These are phyloP conservation scores for Microctonus brassicae DNA, from an alignment of 2,888 invertebrate genomes.

Conservation along the genomic window DNA sequence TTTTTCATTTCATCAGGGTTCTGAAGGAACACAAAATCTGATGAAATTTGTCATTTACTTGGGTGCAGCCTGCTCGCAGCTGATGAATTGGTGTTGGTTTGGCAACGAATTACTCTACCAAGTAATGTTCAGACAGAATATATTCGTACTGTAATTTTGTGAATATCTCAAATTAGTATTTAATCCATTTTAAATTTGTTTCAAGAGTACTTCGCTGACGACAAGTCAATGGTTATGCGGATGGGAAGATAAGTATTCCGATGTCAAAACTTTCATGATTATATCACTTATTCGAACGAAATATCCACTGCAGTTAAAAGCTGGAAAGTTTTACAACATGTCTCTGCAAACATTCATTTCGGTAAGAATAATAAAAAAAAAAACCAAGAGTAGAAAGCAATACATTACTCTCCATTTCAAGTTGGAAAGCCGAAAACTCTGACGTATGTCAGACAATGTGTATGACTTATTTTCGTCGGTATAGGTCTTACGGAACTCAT, in stretches of 20 bases:
- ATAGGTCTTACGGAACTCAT: constrained; percentile 55
- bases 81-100: constrained; percentile 56
- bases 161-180: too few species aligned
- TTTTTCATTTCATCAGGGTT: constrained; percentile 44
- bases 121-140: constrained; percentile 42
- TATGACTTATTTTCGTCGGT: constrained; percentile 21
- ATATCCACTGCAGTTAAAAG: constrained; percentile 49
- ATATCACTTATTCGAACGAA: constrained; percentile 49
- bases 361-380: constrained; percentile 40
- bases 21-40: constrained; percentile 49
- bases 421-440: background rate
- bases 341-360: constrained; percentile 54
- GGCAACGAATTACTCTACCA: constrained; percentile 55
- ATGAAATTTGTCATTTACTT: constrained; percentile 54
- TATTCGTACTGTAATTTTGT: too few species aligned
- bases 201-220: constrained; percentile 41
- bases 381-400: background rate
- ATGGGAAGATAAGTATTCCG: constrained; percentile 48
- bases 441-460: background rate
- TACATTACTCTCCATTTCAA: background rate
- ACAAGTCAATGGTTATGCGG: constrained; percentile 53
- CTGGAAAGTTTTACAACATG: constrained; percentile 53
- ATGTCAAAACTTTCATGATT: constrained; percentile 44
- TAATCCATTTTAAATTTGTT: background rate
- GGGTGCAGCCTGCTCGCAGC: constrained; percentile 53